Percentiles rank a stretch among this genome's conserved stretches.
Conservation (phyloP, 2,888 invertebrate species). For the Axea sp. region DNA sequence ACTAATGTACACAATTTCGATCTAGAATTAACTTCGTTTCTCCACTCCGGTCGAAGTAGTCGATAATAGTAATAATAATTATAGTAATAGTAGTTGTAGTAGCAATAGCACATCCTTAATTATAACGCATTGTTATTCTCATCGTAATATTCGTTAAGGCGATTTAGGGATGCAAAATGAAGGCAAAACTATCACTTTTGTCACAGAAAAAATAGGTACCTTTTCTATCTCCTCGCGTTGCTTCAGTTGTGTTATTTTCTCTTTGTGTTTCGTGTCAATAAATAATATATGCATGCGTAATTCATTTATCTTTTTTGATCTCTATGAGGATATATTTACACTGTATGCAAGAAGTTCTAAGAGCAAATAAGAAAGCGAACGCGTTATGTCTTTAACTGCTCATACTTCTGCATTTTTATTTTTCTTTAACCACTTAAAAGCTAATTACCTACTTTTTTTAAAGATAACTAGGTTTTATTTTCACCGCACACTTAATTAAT, state of each 20-base stretch:
- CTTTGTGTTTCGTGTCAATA: slow-evolving; percentile 51
- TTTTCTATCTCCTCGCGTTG: slow-evolving; percentile 57
- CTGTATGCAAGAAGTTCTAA: slow-evolving; percentile 65
- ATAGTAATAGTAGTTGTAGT: slow-evolving; percentile 63
- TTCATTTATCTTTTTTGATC: slow-evolving; percentile 46
- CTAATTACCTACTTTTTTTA: slow-evolving; percentile 41
- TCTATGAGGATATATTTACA: slow-evolving; percentile 67
- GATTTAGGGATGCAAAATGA: slow-evolving; percentile 72
- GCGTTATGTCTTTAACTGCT: slow-evolving; percentile 51
- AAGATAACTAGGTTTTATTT: slow-evolving; percentile 51
- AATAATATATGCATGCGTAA: slow-evolving; percentile 50
- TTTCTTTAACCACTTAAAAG: slow-evolving; percentile 22
- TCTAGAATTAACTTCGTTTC: slow-evolving; percentile 64
- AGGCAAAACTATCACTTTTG: slow-evolving; percentile 72
- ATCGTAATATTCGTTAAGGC: slow-evolving; percentile 66
- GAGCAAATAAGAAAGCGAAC: slow-evolving; percentile 65
- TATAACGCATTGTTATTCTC: slow-evolving; percentile 61
- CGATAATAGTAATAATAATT: slow-evolving; percentile 62
- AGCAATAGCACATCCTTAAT: slow-evolving; percentile 67
- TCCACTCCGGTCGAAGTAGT: slow-evolving; percentile 61
- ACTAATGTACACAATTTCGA: slow-evolving; percentile 64
- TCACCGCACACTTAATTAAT: slow-evolving; percentile 41
- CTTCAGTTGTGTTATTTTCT: slow-evolving; percentile 47
- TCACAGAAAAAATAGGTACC: slow-evolving; percentile 64
- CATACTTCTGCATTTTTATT: slow-evolving; percentile 34